Base-by-base conservation (phyloP, 1,140 invertebrate genomes). In the Aradophagus sp. region DNA sequence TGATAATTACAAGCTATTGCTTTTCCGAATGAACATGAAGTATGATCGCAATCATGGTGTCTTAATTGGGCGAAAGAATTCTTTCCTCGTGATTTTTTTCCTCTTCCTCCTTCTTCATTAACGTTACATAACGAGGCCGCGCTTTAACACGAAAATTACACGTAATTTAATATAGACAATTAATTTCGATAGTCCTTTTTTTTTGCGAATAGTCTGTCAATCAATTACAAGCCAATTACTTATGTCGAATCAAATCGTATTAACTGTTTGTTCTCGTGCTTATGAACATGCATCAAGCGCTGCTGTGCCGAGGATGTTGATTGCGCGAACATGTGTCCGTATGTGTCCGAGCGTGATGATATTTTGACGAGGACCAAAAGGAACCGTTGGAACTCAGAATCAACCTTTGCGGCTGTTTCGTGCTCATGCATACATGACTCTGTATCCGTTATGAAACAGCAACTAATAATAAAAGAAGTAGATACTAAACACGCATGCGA, bases 321-420 rank as follows among this genome's bases (percentile, higher is more conserved):
- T n/a, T n/a, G n/a, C n/a, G n/a, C n/a, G n/a, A n/a, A n/a, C n/a
- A n/a, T n/a, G n/a, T n/a, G n/a, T n/a, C n/a, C n/a, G n/a, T n/a
- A n/a, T n/a, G n/a, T n/a, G n/a, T n/a, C n/a, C n/a, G n/a, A n/a
- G n/a, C n/a, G n/a, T n/a, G n/a, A n/a, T n/a, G n/a, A n/a, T n/a
- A n/a, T n/a, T n/a, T n/a, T n/a, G n/a, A n/a, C 23, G 44, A 44
- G 20, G 26, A 58, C 50, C 50, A 67, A 27, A 29, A 61, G 39
- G 17, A 27, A 35, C 61, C 35, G 38, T 65, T 12, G 31, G 41
- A 27, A 56, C 6, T 65, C 15, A 32, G 66, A 77, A 74, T 55
- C 76, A 82, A 81, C 72, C 79, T 80, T 76, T 59, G 41, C 52
- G 23, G 36, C n/a, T 59, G 41, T 35, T 74, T 76, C 38, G 20